Evolutionary conservation across 2,113 vertebrate species (phyloP).

Genomic region (Muscicapa adusta): DNA sequence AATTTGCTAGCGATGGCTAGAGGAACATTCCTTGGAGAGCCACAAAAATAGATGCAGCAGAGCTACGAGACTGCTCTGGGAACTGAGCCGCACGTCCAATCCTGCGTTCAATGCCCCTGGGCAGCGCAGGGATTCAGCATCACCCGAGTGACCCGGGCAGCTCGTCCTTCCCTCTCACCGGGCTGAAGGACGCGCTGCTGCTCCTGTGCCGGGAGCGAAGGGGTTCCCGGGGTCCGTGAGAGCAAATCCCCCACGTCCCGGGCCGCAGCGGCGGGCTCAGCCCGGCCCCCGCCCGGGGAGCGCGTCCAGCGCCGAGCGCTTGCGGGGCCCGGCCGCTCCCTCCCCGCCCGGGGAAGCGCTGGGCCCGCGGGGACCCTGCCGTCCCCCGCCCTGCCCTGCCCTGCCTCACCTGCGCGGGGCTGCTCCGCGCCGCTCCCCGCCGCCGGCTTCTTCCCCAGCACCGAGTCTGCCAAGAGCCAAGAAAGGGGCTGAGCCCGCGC

Average conservation of each 20-base stretch:
- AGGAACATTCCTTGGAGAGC: slow-evolving; percentile 15
- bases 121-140: background rate
- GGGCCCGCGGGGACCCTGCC: background rate
- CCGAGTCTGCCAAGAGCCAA: slow-evolving; percentile 33
- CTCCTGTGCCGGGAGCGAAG: background rate
- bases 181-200: background rate
- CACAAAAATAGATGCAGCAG: slow-evolving; percentile 34
- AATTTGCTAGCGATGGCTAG: slow-evolving; percentile 7
- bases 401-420: background rate
- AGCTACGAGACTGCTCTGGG: background rate
- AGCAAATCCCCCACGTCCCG: background rate
- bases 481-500: background rate
- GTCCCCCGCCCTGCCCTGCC: background rate
- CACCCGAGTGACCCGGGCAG: rapidly evolving
- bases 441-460: slow-evolving; percentile 29
- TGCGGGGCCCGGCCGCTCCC: background rate
- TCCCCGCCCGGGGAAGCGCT: background rate
- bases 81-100: background rate
- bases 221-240: background rate
- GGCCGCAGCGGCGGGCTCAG: background rate
- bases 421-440: slow-evolving; percentile 9
- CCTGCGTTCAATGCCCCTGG: background rate
- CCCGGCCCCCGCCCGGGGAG: background rate
- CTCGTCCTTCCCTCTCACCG: rapidly evolving
- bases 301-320: background rate